Conservation (phyloP, 2,797 vertebrate species). For the Naso thynnoides region DNA sequence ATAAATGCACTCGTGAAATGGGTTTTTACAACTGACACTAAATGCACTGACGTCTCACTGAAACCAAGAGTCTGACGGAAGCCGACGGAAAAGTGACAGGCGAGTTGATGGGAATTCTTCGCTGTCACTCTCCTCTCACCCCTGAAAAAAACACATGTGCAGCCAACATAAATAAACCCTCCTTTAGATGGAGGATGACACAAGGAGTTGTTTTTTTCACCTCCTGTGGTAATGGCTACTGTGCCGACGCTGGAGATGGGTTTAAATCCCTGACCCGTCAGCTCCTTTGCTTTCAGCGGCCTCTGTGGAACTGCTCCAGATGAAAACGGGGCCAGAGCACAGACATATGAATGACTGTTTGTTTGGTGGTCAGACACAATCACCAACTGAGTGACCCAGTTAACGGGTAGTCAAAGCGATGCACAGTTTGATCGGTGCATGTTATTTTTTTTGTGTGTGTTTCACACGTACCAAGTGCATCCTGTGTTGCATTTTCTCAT, state of each 20-base stretch:
- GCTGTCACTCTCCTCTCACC: conserved; percentile 77
- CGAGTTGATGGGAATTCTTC: conserved; percentile 83
- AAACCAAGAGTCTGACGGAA: conserved; percentile 73
- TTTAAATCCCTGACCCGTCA: conserved; percentile 82
- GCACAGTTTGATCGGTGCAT: conserved; percentile 70
- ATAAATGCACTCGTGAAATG: conserved; percentile 75
- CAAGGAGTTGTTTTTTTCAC: conserved; percentile 63
- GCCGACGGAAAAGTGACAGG: conserved; percentile 77
- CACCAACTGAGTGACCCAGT: conserved; percentile 81
- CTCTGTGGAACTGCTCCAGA: conserved; percentile 82
- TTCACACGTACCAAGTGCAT: conserved; percentile 53
- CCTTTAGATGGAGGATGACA: conserved; percentile 72
- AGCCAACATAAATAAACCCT: conserved; percentile 73
- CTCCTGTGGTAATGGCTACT: conserved; percentile 72
- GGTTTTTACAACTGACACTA: conserved; percentile 74
- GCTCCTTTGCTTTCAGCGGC: conserved; percentile 78
- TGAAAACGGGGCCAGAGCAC: conserved; percentile 80
- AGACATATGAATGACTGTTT: conserved; percentile 83
- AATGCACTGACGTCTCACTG: conserved; percentile 68
- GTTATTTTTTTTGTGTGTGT: conserved; percentile 26
- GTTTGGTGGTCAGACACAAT: conserved; percentile 84
- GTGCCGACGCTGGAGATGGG: conserved; percentile 73
- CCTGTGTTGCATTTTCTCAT: conserved; percentile 28
- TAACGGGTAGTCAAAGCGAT: conserved; percentile 74
- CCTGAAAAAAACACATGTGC: conserved; percentile 54